Conservation (phyloP, 2,113 vertebrate genomes). For the Trematomus loennbergii region DNA sequence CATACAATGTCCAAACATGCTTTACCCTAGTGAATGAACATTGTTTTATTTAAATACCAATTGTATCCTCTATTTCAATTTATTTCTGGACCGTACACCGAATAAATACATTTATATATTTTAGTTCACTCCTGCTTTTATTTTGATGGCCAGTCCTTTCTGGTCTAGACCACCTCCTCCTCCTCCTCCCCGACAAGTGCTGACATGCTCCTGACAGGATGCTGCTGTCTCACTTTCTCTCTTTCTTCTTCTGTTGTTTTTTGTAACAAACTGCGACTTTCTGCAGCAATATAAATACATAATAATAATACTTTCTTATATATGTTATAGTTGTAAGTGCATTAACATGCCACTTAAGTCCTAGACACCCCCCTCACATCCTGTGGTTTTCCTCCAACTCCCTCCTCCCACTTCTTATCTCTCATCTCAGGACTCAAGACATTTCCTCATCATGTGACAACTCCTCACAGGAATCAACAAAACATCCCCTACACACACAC, state of each 20-base stretch:
- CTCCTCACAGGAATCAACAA: conserved; percentile 17
- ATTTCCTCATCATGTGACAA: conserved; percentile 29
- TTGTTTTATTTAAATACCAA: not conserved
- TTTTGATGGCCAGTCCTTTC: not conserved
- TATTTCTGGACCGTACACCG: not conserved
- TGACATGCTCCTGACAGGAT: no score
- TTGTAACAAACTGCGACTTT: not conserved
- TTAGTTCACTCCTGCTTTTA: conserved; percentile 42
- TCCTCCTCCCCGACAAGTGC: not conserved
- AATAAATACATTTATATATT: not conserved
- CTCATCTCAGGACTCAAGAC: conserved; percentile 6
- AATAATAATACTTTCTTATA: no score
- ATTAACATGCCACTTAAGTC: not conserved
- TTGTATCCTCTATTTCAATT: not conserved
- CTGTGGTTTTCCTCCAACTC: not conserved
- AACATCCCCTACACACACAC: conserved; percentile 16
- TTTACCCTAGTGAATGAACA: no score
- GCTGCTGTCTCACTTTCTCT: no score
- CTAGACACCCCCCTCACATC: not conserved
- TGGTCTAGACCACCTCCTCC: not conserved
- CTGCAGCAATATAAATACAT: not conserved
- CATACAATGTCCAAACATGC: no score
- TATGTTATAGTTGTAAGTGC: not conserved
- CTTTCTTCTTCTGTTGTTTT: not conserved
- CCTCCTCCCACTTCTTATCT: not conserved